phyloP scores from a whole-genome alignment of 2,888 invertebrate species.

The Timandra comae region DNA sequence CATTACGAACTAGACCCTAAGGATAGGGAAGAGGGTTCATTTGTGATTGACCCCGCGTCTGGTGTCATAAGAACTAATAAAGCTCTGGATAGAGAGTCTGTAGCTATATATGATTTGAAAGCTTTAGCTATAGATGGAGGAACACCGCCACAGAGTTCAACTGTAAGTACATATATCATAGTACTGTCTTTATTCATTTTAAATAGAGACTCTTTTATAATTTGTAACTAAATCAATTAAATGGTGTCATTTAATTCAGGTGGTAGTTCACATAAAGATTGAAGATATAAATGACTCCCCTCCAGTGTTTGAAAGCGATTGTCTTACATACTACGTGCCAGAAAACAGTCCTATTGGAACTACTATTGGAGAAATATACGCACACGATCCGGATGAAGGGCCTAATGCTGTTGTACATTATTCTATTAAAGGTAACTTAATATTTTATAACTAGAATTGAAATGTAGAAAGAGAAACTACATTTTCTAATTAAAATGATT shows the following conservation, averaged over 20 bases:
- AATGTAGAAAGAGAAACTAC: too few species aligned
- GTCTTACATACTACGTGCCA: slow-evolving; percentile 90
- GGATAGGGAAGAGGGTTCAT: slow-evolving; percentile 90
- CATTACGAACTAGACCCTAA: slow-evolving; percentile 85
- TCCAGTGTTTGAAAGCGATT: slow-evolving; percentile 91
- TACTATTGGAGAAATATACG: slow-evolving; percentile 92
- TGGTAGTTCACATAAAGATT: slow-evolving; percentile 87
- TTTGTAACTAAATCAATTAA: too few species aligned
- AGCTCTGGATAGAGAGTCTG: slow-evolving; percentile 92
- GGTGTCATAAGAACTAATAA: slow-evolving; percentile 94
- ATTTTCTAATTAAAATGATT: too few species aligned
- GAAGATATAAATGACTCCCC: slow-evolving; percentile 95
- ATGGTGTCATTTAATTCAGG: too few species aligned
- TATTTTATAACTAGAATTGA: too few species aligned
- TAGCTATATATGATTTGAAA: slow-evolving; percentile 88
- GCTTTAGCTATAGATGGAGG: slow-evolving; percentile 95
- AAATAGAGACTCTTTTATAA: too few species aligned
- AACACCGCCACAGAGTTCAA: slow-evolving; percentile 83
- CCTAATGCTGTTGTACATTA: slow-evolving; percentile 94
- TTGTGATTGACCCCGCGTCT: slow-evolving; percentile 93
- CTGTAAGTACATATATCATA: too few species aligned
- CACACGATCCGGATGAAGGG: slow-evolving; percentile 95
- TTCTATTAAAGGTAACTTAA: slow-evolving; percentile 86
- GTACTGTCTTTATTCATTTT: too few species aligned
- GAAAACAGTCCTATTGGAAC: slow-evolving; percentile 99